Percentiles rank a stretch among this genome's conserved stretches.
Conservation (phyloP, 1,140 invertebrate species). For the Bombus terrestris region DNA sequence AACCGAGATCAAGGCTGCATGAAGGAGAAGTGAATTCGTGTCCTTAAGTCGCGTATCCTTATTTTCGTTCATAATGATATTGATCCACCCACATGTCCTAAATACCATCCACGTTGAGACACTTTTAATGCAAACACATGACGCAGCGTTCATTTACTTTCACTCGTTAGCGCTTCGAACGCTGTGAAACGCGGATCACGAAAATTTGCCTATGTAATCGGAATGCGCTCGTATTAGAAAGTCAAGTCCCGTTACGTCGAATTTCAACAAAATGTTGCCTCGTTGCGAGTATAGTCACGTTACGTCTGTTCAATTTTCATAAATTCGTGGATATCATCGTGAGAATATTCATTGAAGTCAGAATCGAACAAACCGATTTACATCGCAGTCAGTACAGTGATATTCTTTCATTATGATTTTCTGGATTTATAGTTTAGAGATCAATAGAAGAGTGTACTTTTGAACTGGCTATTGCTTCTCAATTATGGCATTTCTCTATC, state of each 20-base stretch:
- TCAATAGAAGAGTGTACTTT: too few relatives aligned
- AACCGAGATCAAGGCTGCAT: background rate
- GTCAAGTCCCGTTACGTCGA: background rate
- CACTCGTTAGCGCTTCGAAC: constrained; percentile 57
- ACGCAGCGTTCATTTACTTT: constrained; percentile 57
- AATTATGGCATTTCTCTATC: background rate
- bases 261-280: background rate
- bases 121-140: constrained; percentile 6
- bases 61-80: background rate
- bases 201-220: constrained; percentile 30
- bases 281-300: background rate
- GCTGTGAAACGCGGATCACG: constrained; percentile 12
- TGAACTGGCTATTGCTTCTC: background rate
- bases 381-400: too few relatives aligned
- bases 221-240: constrained; percentile 35
- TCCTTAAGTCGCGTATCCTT: background rate
- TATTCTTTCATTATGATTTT: background rate
- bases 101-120: background rate
- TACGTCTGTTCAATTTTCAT: background rate
- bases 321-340: background rate
- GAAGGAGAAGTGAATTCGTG: constrained; percentile 1
- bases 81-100: constrained; percentile 27
- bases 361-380: background rate
- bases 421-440: background rate
- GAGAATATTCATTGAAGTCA: background rate